phyloP scores from a whole-genome alignment of 2,113 vertebrate genomes.

The Rhizomys pruinosus region DNA sequence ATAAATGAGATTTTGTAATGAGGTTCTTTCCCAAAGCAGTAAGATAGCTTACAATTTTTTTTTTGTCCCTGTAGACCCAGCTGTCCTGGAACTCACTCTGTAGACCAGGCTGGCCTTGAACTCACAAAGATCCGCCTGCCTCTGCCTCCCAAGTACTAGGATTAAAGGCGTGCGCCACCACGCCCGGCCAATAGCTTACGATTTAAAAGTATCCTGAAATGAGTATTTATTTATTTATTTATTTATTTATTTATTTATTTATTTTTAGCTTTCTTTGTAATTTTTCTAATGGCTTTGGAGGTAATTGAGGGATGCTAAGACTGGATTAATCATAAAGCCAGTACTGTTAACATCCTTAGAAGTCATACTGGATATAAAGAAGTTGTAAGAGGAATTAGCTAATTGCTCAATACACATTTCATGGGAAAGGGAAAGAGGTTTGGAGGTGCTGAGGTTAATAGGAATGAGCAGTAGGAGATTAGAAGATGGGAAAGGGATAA shows the following conservation, averaged over 20 bases:
- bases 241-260: not conserved
- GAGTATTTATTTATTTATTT: slow-evolving; percentile 20
- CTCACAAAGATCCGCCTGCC: no score
- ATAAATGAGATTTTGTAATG: slow-evolving; percentile 23
- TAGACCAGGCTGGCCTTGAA: no score
- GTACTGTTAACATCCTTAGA: slow-evolving; percentile 38
- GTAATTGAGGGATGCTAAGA: slow-evolving; percentile 37
- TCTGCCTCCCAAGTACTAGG: no score
- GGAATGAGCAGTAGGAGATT: slow-evolving; percentile 27
- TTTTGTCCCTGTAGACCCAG: no score
- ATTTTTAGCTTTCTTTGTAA: no score
- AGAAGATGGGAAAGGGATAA: slow-evolving; percentile 11
- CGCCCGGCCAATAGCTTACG: no score
- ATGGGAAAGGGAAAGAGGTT: slow-evolving; percentile 23
- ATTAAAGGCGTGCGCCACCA: no score
- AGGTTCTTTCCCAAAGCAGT: not conserved
- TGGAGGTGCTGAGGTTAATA: not conserved
- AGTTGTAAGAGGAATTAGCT: slow-evolving; percentile 41
- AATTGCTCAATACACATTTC: slow-evolving; percentile 57
- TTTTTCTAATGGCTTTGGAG: not conserved
- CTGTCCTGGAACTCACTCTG: no score
- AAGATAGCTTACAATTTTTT: not conserved
- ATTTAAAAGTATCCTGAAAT: slow-evolving; percentile 59
- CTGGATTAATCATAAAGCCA: slow-evolving; percentile 40
- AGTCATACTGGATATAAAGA: slow-evolving; percentile 18